These are phyloP conservation scores for Potamarius usumacintae DNA, from an alignment of 2,113 vertebrate species.

Conservation along the genomic window DNA sequence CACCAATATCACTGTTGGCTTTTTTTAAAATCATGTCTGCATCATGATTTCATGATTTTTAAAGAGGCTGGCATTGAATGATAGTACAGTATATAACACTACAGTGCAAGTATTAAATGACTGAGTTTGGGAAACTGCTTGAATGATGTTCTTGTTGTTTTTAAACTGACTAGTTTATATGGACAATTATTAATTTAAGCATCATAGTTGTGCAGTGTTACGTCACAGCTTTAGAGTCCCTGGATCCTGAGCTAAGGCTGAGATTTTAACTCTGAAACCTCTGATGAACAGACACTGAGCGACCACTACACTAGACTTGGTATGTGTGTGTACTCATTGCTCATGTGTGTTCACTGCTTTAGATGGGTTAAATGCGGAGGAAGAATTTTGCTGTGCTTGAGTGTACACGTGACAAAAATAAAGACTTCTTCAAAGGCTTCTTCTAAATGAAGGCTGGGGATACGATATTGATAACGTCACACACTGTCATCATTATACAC, in stretches of 20 bases:
- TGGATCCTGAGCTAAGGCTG: neutral
- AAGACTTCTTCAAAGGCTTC: no score
- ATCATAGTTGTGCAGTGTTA: neutral
- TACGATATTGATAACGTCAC: neutral
- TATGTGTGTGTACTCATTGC: no score
- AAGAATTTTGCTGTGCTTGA: neutral
- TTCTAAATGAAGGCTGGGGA: neutral
- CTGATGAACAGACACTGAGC: neutral
- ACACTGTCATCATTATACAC: neutral
- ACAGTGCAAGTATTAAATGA: neutral
- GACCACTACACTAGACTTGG: neutral
- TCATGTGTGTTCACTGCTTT: no score
- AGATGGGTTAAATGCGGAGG: no score
- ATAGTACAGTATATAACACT: neutral
- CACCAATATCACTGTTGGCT: neutral
- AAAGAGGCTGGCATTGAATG: neutral
- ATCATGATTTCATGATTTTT: neutral
- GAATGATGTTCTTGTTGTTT: neutral
- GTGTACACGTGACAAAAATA: neutral
- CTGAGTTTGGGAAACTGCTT: neutral
- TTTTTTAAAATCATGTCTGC: neutral
- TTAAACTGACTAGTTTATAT: no score
- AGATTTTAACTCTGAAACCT: neutral
- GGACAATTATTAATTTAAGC: neutral
- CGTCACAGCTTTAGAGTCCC: neutral